A percentile compares a stretch with the other conserved stretches of the same genome.
phyloP scores from a whole-genome alignment of 2,797 vertebrate genomes.

The Sebastes baramenuke region DNA sequence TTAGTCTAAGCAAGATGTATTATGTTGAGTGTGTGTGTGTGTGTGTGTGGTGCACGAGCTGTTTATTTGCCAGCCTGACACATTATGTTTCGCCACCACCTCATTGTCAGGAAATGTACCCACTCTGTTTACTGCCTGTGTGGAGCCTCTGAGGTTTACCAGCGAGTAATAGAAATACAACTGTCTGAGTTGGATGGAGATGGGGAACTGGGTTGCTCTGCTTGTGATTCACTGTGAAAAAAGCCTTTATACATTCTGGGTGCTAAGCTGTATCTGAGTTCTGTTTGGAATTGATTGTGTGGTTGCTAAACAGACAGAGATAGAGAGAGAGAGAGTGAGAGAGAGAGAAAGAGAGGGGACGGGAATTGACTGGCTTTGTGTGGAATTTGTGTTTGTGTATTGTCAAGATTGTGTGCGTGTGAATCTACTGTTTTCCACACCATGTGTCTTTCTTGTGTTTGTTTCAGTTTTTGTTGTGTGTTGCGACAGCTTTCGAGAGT shows the following conservation, averaged over 20 bases:
- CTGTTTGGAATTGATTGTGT: conserved; percentile 79
- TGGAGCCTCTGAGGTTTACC: conserved; percentile 68
- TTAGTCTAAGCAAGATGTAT: conserved; percentile 38
- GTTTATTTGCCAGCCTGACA: conserved; percentile 70
- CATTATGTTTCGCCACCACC: conserved; percentile 66
- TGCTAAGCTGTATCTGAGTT: conserved; percentile 75
- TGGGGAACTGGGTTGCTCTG: conserved; percentile 57
- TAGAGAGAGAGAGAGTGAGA: conserved; percentile 1
- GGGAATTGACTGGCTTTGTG: conserved; percentile 70
- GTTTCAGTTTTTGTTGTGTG: conserved; percentile 57
- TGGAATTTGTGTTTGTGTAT: conserved; percentile 70
- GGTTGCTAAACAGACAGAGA: conserved; percentile 69
- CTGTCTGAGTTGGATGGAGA: conserved; percentile 73
- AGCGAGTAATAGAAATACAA: conserved; percentile 72
- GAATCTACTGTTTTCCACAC: conserved; percentile 54
- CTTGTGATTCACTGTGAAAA: conserved; percentile 66
- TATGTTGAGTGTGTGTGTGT: conserved; percentile 2
- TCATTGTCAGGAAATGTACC: conserved; percentile 74
- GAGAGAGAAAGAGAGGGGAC: conserved; percentile 20
- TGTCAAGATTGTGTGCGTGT: conserved; percentile 46
- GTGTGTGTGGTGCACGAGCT: conserved; percentile 17
- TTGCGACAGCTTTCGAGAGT: conserved; percentile 68
- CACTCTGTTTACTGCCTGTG: conserved; percentile 67
- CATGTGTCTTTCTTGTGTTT: conserved; percentile 74
- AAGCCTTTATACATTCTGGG: conserved; percentile 66